Evolutionary conservation across 2,113 vertebrate species (phyloP).

Genomic region (Gulo gulo): DNA sequence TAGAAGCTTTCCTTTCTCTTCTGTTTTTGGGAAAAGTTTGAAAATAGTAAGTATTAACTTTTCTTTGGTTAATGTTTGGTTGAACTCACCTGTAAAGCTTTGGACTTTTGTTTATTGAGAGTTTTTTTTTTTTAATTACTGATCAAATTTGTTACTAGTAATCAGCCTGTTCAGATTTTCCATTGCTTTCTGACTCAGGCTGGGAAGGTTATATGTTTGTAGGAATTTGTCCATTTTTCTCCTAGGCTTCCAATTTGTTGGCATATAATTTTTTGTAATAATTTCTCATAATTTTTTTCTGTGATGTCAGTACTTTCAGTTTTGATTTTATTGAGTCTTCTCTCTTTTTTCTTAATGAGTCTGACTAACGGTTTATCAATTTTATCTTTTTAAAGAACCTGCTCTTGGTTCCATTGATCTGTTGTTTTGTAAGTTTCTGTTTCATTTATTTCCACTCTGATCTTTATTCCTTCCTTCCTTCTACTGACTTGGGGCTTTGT

Average conservation of each 20-base stretch:
- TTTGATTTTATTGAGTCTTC: neutral
- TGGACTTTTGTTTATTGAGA: neutral
- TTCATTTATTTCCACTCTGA: neutral
- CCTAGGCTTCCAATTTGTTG: neutral
- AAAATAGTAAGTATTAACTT: neutral
- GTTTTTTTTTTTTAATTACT: neutral
- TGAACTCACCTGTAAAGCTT: neutral
- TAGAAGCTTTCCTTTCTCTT: neutral
- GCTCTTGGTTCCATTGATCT: neutral
- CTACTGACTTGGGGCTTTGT: neutral
- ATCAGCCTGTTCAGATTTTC: neutral
- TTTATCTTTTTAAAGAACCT: neutral
- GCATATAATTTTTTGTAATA: neutral
- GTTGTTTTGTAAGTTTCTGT: neutral
- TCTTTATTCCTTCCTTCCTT: neutral
- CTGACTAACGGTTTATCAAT: neutral
- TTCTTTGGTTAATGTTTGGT: neutral
- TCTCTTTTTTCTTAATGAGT: neutral
- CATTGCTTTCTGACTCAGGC: neutral
- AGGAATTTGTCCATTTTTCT: neutral
- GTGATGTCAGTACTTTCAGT: neutral
- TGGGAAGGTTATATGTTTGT: neutral
- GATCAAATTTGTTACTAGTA: neutral
- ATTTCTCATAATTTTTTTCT: neutral
- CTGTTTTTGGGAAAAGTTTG: neutral